These are phyloP conservation scores for Aleiodes leptofemur DNA, from an alignment of 2,888 invertebrate species.

Conservation along the genomic window DNA sequence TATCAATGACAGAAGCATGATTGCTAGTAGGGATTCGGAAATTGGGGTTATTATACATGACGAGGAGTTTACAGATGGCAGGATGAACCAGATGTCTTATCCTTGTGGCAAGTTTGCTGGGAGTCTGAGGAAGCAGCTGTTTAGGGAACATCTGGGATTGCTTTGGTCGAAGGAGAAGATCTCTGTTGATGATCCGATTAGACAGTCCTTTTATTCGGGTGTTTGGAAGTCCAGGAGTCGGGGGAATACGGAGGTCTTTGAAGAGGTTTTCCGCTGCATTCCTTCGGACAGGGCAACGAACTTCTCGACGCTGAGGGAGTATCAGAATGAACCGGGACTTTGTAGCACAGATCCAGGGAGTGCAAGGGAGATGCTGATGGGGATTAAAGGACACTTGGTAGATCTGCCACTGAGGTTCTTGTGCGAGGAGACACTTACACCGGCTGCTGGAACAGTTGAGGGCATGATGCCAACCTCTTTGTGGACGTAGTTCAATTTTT, in stretches of 20 bases:
- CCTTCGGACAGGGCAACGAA: slow-evolving; percentile 89
- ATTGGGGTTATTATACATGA: slow-evolving; percentile 93
- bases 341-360: slow-evolving; percentile 84
- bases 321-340: slow-evolving; percentile 84
- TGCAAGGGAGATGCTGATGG: slow-evolving; percentile 84
- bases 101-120: slow-evolving; percentile 92
- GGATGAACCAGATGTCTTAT: slow-evolving; percentile 88
- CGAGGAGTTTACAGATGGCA: slow-evolving; percentile 86
- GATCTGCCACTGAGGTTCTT: slow-evolving; percentile 93
- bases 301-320: slow-evolving; percentile 86
- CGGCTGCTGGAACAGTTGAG: slow-evolving; percentile 89
- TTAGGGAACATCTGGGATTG: slow-evolving; percentile 93
- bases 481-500: slow-evolving; percentile 81
- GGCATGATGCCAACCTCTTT: slow-evolving; percentile 94
- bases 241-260: slow-evolving; percentile 91
- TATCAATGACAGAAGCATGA: slow-evolving; percentile 96
- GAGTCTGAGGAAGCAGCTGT: slow-evolving; percentile 88
- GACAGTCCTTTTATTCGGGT: slow-evolving; percentile 88
- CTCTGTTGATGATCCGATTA: slow-evolving; percentile 86
- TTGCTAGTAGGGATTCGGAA: slow-evolving; percentile 96
- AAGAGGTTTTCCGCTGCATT: slow-evolving; percentile 93
- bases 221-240: slow-evolving; percentile 89
- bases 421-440: slow-evolving; percentile 89
- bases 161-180: slow-evolving; percentile 76
- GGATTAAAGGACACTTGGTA: slow-evolving; percentile 91